These are phyloP conservation scores for Ladona fulva DNA, from an alignment of 1,140 invertebrate genomes.

Conservation along the genomic window DNA sequence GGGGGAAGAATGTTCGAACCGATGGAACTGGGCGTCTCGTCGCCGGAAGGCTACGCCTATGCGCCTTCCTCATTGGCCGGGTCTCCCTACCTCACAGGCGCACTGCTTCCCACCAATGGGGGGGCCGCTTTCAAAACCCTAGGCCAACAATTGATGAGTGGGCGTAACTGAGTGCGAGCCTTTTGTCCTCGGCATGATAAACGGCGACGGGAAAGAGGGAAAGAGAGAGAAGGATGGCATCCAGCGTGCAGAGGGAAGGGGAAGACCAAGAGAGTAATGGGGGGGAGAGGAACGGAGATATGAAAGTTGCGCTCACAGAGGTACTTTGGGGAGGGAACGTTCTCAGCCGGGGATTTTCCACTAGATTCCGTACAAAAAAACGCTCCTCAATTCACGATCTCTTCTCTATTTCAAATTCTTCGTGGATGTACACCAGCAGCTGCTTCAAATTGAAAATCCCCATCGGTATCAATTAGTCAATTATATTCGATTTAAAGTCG, in stretches of 20 bases:
- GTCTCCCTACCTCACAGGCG: background rate
- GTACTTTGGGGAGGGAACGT: background rate
- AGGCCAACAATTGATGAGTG: background rate
- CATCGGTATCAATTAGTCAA: no score
- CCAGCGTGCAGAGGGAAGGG: background rate
- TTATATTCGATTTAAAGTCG: no score
- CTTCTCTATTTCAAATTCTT: no score
- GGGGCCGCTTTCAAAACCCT: background rate
- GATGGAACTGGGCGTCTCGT: background rate
- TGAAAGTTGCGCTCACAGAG: background rate
- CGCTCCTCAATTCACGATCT: no score
- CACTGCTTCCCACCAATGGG: background rate
- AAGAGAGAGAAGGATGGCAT: background rate
- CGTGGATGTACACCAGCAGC: no score
- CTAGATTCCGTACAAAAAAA: background rate
- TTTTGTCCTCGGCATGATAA: background rate
- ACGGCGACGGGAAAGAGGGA: background rate
- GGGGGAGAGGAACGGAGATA: background rate
- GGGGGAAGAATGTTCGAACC: background rate
- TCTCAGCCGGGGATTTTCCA: background rate
- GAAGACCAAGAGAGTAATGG: background rate
- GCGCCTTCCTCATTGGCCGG: background rate
- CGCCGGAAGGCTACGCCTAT: background rate
- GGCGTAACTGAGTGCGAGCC: background rate
- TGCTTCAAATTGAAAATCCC: no score